Evolutionary conservation across 2,797 vertebrate species (phyloP), one percentile per base, ranked within the genome.

Genomic region (Acanthis flammea): DNA sequence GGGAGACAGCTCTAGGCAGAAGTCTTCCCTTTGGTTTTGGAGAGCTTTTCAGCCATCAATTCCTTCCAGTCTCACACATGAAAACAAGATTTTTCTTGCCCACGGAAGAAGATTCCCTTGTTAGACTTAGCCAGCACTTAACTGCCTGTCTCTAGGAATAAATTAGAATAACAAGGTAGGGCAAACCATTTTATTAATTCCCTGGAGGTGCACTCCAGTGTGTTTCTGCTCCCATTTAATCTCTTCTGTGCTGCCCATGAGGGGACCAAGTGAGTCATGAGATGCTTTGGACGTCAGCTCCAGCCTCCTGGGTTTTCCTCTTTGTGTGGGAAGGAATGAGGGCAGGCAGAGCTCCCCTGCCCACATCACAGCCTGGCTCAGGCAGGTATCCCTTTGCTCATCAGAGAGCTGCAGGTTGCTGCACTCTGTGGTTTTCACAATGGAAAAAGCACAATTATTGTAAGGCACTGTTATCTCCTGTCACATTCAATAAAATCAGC

Each of bases 391-490:
- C 73, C 75, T 91, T 21, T 80, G 57, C 90, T 62, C 71, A 44
- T 45, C 87, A 90, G 61, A 0, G 5, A 58, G 77, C 39, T 70
- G 27, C 30, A 81, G 41, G 25, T 63, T 68, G 55, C 76, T 93
- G 33, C 7, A 12, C 73, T 85, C 44, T 12, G 22, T 28, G 24
- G 65, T 78, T 71, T 70, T 42, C 39, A 33, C 3, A 4, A 80
- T 35, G 71, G 50, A 14, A 54, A 91, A 70, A 66, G 27, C 10
- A 15, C 66, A 91, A 74, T 95, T 92, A 91, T 88, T 89, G 83
- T 31, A 74, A 92, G 58, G 65, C 44, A 1, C 72, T 61, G 42
- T 90, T 92, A 94, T 86, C 58, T 96, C 44, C 67, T 89, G 95
- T 94, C 74, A 93, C 70, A 73, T 63, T 50, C 39, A 67, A 86